Base-by-base conservation (phyloP, 2,888 invertebrate genomes). In the Callimorpha dominula region DNA sequence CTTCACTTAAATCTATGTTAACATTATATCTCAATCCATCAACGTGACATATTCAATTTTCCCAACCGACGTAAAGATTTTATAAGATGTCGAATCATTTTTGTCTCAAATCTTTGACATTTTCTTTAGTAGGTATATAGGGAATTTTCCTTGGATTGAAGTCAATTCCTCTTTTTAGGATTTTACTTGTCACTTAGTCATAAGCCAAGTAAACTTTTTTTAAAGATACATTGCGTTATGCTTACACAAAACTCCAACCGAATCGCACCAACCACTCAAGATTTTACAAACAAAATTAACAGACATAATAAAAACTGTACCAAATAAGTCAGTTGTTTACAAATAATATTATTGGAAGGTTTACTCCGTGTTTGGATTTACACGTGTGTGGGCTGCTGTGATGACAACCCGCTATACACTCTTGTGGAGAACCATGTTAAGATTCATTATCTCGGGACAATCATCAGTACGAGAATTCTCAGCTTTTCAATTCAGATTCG, bases 1-100 rank as follows among this genome's bases (percentile, higher is more conserved):
- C 17, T 65, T 66, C 43, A 65, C 49, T 65, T 71, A 65, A 70
- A 65, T 71, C 57, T 57, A 68, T 66, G 60, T 71, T 65, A 79
- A 78, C 71, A 74, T 74, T 77, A 63, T 46, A 75, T 80, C 76
- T 70, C 64, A 75, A 81, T 81, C 74, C 72, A 81, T 80, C 73
- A 79, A 68, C 54, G 1, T 57, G 73, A 65, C 64, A 42, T 62
- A 73, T 78, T 73, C 78, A 76, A 71, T 75, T 72, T 76, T 77
- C 74, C 46, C 69, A 62, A 42, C 12, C 46, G 15, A 68, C 54
- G 46, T 31, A 60, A 54, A 63, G 54, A 68, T 50, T 72, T 54
- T 57, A 14, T 43, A 66, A 46, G 40, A 40, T 49, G 40, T 74
- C 50, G 73, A 82, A 78, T 71, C 71, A 74, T 66, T 76, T 80